Evolutionary conservation across 2,888 invertebrate genomes (phyloP), one percentile per base, ranked within the genome.

Genomic region (Leptinotarsa tumamoca): DNA sequence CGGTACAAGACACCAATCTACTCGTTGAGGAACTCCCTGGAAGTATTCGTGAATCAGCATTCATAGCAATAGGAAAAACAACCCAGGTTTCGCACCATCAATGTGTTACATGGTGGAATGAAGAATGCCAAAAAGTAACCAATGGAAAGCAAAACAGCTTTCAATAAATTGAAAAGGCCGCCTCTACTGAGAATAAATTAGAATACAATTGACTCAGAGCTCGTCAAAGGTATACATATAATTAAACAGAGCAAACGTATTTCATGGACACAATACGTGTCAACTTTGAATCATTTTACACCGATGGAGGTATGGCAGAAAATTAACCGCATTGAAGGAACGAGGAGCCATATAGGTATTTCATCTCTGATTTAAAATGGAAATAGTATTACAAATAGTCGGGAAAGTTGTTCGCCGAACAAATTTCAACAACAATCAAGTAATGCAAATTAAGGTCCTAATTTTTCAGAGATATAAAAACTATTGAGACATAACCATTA

Each of bases 1-100:
- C 27, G 10, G 33, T 66, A 66, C 27, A 27, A 66, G 5, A 66
- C 66, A 66, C 4, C 33, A 33, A 7, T 33, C 33, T 33, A 7
- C 7, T 33, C 7, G 33, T 66, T 23, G 66, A 66, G 14, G 33
- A 43, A 66, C 43, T 66, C 43, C 14, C 66, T 23, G 66, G 1
- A 66, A 66, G 66, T 66, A 66, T 66, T 43, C 27, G 21, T 23
- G 17, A 23, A 66, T 66, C 66, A 66, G 66, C 66, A 66, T 15
- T 66, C 66, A 10, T 66, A 66, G 17, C 66, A 21, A 2, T 23
- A 66, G 21, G 23, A 66, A 66, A 21, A 13, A 10, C 23, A 21
- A 23, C 13, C 15, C 23, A 66, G 15, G 33, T 27, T 61, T 61
- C 18, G 61, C 61, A 61, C 7, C 21, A 61, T 61, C 61, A 1